Percentiles rank a stretch among this genome's conserved stretches.
Conservation (phyloP, 1,140 invertebrate genomes). For the Hyposmocoma kahamanoa region DNA sequence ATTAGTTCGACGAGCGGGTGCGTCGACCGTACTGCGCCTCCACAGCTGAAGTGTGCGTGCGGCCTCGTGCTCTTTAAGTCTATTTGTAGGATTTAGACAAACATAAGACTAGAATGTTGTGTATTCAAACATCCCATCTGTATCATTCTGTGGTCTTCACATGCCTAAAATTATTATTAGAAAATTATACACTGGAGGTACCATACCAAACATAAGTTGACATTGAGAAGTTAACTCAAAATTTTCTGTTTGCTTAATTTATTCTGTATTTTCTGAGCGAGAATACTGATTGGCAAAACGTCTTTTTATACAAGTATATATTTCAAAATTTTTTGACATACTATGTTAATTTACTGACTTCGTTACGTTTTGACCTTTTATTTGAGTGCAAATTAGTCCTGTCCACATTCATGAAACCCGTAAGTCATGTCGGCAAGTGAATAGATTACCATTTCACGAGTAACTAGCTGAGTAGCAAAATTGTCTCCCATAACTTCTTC, state of each 20-base stretch:
- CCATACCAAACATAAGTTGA: too few relatives aligned
- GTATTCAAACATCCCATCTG: too few relatives aligned
- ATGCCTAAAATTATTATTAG: not conserved
- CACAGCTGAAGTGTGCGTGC: conserved; percentile 56
- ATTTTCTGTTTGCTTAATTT: too few relatives aligned
- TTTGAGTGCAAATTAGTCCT: not conserved
- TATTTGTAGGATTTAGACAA: conserved; percentile 37
- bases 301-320: too few relatives aligned
- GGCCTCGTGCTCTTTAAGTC: conserved; percentile 58
- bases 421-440: not conserved
- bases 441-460: not conserved
- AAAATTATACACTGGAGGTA: too few relatives aligned
- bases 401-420: not conserved
- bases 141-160: not conserved
- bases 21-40: conserved; percentile 59
- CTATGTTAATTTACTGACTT: too few relatives aligned
- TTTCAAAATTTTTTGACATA: too few relatives aligned
- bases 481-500: not conserved
- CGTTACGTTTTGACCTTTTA: not conserved
- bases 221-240: too few relatives aligned
- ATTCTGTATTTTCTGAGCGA: too few relatives aligned
- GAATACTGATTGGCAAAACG: too few relatives aligned
- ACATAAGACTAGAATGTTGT: too few relatives aligned
- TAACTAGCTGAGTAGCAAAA: too few relatives aligned
- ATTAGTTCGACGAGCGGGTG: conserved; percentile 57